Base-by-base conservation (phyloP, 2,888 invertebrate species). In the Gymnosoma rotundatum region DNA sequence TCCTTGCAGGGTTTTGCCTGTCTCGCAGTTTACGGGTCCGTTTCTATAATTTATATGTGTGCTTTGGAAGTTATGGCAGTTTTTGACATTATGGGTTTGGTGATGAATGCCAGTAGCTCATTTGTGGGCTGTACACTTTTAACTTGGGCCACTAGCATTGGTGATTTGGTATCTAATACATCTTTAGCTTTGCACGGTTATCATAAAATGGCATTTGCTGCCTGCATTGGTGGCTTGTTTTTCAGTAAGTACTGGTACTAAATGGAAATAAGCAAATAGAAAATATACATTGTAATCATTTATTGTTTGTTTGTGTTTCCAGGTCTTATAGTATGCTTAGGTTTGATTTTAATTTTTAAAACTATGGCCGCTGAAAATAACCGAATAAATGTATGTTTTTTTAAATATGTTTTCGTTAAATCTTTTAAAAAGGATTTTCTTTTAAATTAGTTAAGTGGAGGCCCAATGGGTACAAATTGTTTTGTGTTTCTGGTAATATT, bases 141-240 rank as follows among this genome's bases (percentile, higher is more conserved):
- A 36, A 94, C 95, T 0, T 95, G 95, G 95, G 95, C 94, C 25
- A 94, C 95, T 90, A 93, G 94, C 87, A 90, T 95, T 63, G 90
- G 90, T 38, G 90, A 91, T 76, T 70, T 90, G 42, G 93, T 95
- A 84, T 93, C 95, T 1, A 94, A 95, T 89, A 89, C 94, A 0
- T 90, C 94, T 8, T 93, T 95, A 87, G 95, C 95, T 0, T 91
- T 92, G 69, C 93, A 93, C 87, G 95, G 95, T 3, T 94, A 93
- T 88, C 94, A 95, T 0, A 92, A 93, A 79, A 95, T 95, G 94
- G 95, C 94, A 0, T 94, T 94, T 88, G 94, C 95, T 0, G 95
- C 95, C 0, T 95, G 95, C 81, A 94, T 94, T 89, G 95, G 95
- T 21, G 95, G 95, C 9, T 95, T 95, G 1, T 91, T 95, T 78